These are phyloP conservation scores for Augochlora pura DNA, from an alignment of 1,140 invertebrate genomes.

Conservation along the genomic window DNA sequence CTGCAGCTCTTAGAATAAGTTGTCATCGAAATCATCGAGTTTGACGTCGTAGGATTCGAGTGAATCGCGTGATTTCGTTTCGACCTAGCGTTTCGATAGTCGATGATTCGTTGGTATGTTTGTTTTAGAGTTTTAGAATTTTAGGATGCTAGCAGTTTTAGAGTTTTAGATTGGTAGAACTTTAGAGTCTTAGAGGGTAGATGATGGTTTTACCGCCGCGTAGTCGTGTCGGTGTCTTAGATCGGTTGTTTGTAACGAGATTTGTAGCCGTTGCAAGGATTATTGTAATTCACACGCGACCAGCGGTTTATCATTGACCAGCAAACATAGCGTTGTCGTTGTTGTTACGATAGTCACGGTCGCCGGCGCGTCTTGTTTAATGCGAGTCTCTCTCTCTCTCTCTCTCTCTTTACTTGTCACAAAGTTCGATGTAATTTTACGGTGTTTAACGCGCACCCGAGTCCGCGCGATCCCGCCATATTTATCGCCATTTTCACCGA, in stretches of 20 bases:
- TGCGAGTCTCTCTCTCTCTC: not conserved
- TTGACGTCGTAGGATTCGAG: too few species aligned
- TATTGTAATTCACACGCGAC: conserved; percentile 14
- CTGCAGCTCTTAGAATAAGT: too few species aligned
- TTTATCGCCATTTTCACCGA: not conserved
- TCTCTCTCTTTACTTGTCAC: conserved; percentile 13
- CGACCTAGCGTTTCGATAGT: not conserved
- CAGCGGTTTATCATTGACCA: conserved; percentile 15
- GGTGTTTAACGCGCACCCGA: not conserved
- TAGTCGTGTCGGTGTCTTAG: not conserved
- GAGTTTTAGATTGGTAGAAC: too few species aligned
- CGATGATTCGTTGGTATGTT: not conserved
- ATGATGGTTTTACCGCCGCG: not conserved
- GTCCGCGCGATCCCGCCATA: not conserved
- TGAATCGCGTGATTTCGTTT: not conserved
- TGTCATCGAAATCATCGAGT: too few species aligned
- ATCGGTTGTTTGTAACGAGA: not conserved
- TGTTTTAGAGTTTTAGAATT: not conserved
- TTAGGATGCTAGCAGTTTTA: too few species aligned
- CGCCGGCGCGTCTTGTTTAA: conserved; percentile 29
- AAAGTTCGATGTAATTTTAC: conserved; percentile 15
- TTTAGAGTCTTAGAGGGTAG: not conserved
- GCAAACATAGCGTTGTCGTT: conserved; percentile 29
- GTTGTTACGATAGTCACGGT: conserved; percentile 30
- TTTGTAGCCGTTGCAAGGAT: conserved; percentile 10